Percentiles rank a stretch among this genome's conserved stretches.
phyloP scores from a whole-genome alignment of 92 coral and sea anemone species.

The Umimayanthus chanpuru region DNA sequence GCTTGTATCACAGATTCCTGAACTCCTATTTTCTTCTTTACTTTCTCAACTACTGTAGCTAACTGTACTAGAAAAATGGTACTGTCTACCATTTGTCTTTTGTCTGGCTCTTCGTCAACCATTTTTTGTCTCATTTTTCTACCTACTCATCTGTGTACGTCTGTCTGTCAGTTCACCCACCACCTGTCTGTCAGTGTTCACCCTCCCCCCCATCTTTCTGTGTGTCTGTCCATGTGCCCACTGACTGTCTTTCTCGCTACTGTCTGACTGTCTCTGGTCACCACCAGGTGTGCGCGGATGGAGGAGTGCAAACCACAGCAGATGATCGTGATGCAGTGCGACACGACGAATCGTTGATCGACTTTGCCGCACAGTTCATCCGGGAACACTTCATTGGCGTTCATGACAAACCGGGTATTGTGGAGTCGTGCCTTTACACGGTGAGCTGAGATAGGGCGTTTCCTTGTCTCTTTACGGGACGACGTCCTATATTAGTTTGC shows the following conservation, averaged over 20 bases:
- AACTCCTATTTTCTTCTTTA: no score
- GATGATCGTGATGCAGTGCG: constrained; percentile 44
- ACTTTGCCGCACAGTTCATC: constrained; percentile 49
- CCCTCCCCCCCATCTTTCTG: no score
- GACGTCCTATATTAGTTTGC: no score
- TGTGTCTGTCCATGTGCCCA: not conserved
- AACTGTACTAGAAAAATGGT: no score
- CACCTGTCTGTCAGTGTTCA: not conserved
- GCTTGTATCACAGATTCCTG: no score
- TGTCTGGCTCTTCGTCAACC: no score
- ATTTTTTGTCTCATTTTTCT: no score
- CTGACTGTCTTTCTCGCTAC: not conserved
- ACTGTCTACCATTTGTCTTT: not conserved
- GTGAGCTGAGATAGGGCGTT: constrained; percentile 30
- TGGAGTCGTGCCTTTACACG: constrained; percentile 76
- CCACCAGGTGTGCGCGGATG: constrained; percentile 39
- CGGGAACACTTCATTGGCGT: constrained; percentile 66
- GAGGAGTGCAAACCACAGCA: constrained; percentile 14
- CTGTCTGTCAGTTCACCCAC: no score
- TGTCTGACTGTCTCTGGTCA: not conserved
- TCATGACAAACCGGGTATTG: constrained; percentile 69
- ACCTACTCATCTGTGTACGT: no score
- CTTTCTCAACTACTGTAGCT: no score
- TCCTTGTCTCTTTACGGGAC: no score
- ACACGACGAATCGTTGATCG: constrained; percentile 49